Evolutionary conservation across 2,888 invertebrate genomes (phyloP), one percentile per base, ranked within the genome.

Genomic region (Ormyrus labotus): DNA sequence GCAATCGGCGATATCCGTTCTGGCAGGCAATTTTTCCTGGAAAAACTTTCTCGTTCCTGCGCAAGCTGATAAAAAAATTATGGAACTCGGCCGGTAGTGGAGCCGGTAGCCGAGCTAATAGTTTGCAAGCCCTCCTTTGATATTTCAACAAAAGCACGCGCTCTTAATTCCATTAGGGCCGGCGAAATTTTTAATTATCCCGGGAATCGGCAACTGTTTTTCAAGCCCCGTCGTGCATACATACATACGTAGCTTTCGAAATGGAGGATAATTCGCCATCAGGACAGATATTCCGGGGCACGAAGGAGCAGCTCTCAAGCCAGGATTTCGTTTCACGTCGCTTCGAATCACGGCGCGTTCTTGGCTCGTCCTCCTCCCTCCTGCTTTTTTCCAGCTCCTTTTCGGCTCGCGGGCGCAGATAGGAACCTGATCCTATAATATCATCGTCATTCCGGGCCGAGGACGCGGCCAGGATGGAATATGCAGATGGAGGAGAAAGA

Each of bases 381-480:
- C 67, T 45, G 19, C 19, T 78, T 81, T 78, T 80, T 78, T 60
- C 68, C 11, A 47, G 9, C 78, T 78, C 63, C 79, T 79, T 79
- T 81, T 76, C 64, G 79, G 71, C 71, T 50, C 75, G 51, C 63
- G 10, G 55, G 68, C 63, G 51, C 51, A 82, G 63, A 79, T 82
- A 83, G 86, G 83, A 87, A 88, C 86, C 85, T 84, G 86, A 88
- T 87, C 86, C 85, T 85, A 83, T 87, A 88, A 88, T 86, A 87
- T 86, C 85, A 84, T 82, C 84, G 84, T 85, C 86, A 87, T 85
- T 87, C 85, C 81, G 83, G 87, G 78, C 72, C 78, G 77, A 80
- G 80, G 83, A 82, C 82, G 81, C 77, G 68, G 75, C 69, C 78
- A 74, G 80, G 86, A 86, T 82, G 83, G 82, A 83, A 85, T 85